Evolutionary conservation across 2,113 vertebrate species (phyloP).

Genomic region (Panthera tigris): DNA sequence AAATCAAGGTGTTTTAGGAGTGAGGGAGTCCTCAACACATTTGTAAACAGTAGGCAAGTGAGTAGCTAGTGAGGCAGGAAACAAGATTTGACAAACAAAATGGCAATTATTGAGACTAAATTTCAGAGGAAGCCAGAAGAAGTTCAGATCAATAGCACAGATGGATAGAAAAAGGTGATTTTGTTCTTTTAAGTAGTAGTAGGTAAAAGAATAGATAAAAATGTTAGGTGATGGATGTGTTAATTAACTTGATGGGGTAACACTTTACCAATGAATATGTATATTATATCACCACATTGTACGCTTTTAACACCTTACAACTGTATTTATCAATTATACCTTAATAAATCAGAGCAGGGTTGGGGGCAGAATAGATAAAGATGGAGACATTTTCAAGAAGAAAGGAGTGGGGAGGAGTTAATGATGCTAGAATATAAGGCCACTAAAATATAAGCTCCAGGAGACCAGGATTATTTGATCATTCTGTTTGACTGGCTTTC

Average conservation of each 20-base stretch:
- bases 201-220: neutral
- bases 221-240: neutral
- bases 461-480: neutral
- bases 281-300: neutral
- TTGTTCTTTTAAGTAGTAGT: neutral
- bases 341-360: neutral
- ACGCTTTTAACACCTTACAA: neutral
- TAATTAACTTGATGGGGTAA: neutral
- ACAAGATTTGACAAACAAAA: neutral
- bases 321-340: neutral
- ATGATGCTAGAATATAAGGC: neutral
- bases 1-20: neutral
- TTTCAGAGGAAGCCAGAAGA: constrained; percentile 38
- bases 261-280: neutral
- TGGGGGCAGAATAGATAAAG: neutral
- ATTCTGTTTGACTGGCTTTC: constrained; percentile 9
- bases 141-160: neutral
- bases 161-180: neutral
- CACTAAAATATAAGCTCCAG: neutral
- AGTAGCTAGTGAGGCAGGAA: neutral
- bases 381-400: neutral
- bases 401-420: neutral
- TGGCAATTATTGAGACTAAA: neutral
- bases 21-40: neutral
- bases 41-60: neutral